Conservation (phyloP, 2,888 invertebrate genomes). For the Oscheius sp. region DNA sequence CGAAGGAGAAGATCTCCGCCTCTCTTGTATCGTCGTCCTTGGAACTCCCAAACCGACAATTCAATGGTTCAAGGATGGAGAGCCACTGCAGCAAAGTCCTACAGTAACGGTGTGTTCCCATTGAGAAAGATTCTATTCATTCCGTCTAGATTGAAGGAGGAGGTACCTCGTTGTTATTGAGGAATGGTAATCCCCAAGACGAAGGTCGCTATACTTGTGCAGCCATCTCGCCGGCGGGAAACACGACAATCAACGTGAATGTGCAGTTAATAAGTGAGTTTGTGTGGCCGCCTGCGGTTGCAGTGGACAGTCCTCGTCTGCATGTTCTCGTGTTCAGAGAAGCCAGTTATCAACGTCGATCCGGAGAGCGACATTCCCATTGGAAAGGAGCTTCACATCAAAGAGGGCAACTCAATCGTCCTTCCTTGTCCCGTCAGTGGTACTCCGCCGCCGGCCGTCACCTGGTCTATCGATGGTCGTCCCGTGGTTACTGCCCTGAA, state of each 20-base stretch:
- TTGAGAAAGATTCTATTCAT: too few relatives aligned
- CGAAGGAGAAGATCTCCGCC: slow-evolving; percentile 73
- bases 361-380: slow-evolving; percentile 16
- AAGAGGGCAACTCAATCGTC: slow-evolving; percentile 55
- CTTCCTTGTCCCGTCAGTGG: slow-evolving; percentile 68
- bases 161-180: slow-evolving; percentile 63
- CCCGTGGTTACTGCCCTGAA: slow-evolving; percentile 59
- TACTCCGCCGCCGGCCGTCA: slow-evolving; percentile 74
- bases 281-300: slow-evolving; percentile 28
- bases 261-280: slow-evolving; percentile 76
- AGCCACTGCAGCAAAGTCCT: slow-evolving; percentile 57
- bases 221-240: slow-evolving; percentile 79
- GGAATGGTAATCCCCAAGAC: slow-evolving; percentile 71
- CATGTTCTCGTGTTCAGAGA: slow-evolving; percentile 59
- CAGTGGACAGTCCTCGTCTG: slow-evolving; percentile 38
- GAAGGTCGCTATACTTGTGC: slow-evolving; percentile 77
- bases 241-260: slow-evolving; percentile 74
- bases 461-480: slow-evolving; percentile 75
- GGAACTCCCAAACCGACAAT: slow-evolving; percentile 75
- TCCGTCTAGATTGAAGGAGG: slow-evolving; percentile 64
- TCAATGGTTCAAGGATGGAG: slow-evolving; percentile 73
- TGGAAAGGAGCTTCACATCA: slow-evolving; percentile 41
- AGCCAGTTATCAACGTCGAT: slow-evolving; percentile 59
- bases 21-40: slow-evolving; percentile 74
- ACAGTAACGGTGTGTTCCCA: slow-evolving; percentile 44